Evolutionary conservation across 1,140 invertebrate genomes (phyloP), one percentile per base, ranked within the genome.

Genomic region (Bombus breviceps): DNA sequence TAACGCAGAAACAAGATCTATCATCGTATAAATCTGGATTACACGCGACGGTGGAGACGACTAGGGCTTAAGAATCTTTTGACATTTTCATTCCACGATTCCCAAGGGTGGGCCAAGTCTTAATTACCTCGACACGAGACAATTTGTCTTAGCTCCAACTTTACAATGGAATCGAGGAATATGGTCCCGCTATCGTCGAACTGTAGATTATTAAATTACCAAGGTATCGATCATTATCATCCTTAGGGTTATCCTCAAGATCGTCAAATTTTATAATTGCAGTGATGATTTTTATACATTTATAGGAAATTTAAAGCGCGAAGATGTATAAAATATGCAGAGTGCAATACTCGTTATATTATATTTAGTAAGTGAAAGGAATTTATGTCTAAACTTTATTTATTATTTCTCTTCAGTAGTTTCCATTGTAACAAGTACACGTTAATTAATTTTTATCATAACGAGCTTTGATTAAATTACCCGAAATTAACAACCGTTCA

Each of bases 1-100:
- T 86, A 86, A 83, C 66, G 69, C 47, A 6, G 64, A 43, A 83
- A 77, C 39, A 64, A 62, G 72, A 83, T 77, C 73, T 82, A 86
- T 76, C 73, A 18, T 25, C 1, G 18, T 37, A 41, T 72, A 69
- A 85, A 81, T 85, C 59, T 81, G 74, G 59, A 85, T 85, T 85
- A 80, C 18, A 62, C 25, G 37, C n/a, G 6, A 43, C 2, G 28
- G 0, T 10, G 22, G 3, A 18, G 32, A 28, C 12, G 41, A 72
- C 3, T 5, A 22, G 13, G 28, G 15, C 53, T 80, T 39, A 62
- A 62, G 76, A 85, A 80, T 85, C 66, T 39, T 69, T 71, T 37
- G 76, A 85, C 68, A 18, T 85, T 85, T 73, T 85, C 72, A 71
- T 28, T 80, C 28, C 32, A 3, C 47, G 43, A 41, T 57, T 47